Base-by-base conservation (phyloP, 2,113 vertebrate species). In the Orcinus orca region DNA sequence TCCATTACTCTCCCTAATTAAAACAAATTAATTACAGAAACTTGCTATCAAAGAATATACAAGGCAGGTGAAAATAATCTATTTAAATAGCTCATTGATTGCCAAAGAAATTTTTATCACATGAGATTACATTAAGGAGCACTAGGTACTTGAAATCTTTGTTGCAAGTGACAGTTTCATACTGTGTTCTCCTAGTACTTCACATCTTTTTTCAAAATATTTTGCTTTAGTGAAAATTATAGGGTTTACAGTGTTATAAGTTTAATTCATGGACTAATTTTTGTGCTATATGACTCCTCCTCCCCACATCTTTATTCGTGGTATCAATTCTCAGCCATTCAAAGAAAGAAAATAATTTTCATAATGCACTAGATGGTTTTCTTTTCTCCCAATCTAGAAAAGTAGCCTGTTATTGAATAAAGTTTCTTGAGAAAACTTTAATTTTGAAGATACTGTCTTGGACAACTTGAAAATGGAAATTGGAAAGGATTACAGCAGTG, bases 11-110 rank as follows among this genome's bases (percentile, higher is more conserved):
- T 88, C 29, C 10, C 18, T 90, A 95, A 97, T 93, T 87, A 84
- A 93, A 96, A 74, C 62, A 88, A 96, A 93, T 95, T 93, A 95
- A 58, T 88, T 88, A 83, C 29, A 90, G 21, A 41, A 79, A 85
- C 14, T 95, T 76, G 38, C 23, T 92, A 60, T 85, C 67, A 89
- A 96, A 91, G 79, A 85, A 33, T 62, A 38, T 55, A 67, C 13
- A 83, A 86, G n/a, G 25, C 44, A 87, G 55, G 29, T 20, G 65
- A 96, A 93, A 92, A 23, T 44, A 90, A 90, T 93, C n/a, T 62
- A 68, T 90, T 88, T 90, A 89, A 93, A 88, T 74, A 90, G 74
- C 2, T 83, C 58, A 83, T 70, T 90, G 74, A 95, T 41, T 89
- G 41, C 53, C 70, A 97, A 95, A 92, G 38, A 82, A 87, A 95